Percentiles rank a stretch among this genome's conserved stretches.
phyloP scores from a whole-genome alignment of 2,113 vertebrate species.

The Excalfactoria chinensis region DNA sequence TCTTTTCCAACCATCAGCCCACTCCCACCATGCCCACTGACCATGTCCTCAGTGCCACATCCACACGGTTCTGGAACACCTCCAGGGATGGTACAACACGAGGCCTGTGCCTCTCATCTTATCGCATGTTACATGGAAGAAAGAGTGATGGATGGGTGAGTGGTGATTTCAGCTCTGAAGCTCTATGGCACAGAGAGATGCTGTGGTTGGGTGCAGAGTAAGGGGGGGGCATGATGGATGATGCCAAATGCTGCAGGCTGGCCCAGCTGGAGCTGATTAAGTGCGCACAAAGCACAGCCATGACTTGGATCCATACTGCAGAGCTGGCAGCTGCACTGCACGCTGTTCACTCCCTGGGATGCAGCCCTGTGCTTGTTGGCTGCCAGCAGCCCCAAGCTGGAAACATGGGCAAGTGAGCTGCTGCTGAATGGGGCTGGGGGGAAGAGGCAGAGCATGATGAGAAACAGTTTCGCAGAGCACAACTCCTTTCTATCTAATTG shows the following conservation, averaged over 20 bases:
- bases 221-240: background rate
- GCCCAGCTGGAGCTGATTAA: slow-evolving; percentile 41
- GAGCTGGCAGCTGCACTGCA: background rate
- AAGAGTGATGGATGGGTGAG: background rate
- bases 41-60: too few species aligned
- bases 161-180: background rate
- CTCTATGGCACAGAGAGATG: background rate
- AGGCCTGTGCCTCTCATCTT: too few species aligned
- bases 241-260: rapidly evolving
- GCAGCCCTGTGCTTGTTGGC: background rate
- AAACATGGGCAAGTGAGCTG: rapidly evolving
- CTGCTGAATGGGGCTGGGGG: background rate
- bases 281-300: background rate
- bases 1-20: too few species aligned
- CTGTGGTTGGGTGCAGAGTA: background rate
- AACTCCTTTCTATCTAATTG: background rate
- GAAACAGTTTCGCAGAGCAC: background rate
- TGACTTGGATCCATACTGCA: slow-evolving; percentile 39
- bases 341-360: background rate
- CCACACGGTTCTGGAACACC: too few species aligned
- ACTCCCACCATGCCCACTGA: too few species aligned
- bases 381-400: background rate
- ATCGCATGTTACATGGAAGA: too few species aligned
- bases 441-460: background rate
- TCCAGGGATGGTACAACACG: too few species aligned